Evolutionary conservation across 2,888 invertebrate species (phyloP).

Genomic region (Furcula furcula): DNA sequence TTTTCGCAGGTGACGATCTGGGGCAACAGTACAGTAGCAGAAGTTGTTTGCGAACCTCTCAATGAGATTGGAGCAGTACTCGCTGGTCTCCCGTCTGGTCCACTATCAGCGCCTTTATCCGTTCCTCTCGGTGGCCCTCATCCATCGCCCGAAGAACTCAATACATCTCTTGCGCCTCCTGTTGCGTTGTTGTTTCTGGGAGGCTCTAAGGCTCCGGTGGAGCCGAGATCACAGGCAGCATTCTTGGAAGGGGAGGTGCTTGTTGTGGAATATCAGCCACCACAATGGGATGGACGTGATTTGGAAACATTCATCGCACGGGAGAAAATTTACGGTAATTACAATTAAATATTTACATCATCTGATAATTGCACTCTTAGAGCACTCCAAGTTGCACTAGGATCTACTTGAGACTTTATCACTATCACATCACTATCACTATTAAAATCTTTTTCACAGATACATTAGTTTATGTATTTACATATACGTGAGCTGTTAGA

Average conservation of each 20-base stretch:
- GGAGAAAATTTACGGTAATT: constrained; percentile 76
- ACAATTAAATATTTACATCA: too few species aligned
- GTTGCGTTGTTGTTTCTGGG: constrained; percentile 80
- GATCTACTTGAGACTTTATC: too few species aligned
- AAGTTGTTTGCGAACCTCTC: constrained; percentile 68
- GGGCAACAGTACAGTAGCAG: constrained; percentile 68
- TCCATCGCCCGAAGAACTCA: constrained; percentile 44
- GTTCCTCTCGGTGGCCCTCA: constrained; percentile 54
- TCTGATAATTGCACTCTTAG: too few species aligned
- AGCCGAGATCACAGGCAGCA: constrained; percentile 79
- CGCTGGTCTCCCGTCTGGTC: constrained; percentile 64
- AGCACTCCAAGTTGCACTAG: too few species aligned
- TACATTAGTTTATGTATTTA: too few species aligned
- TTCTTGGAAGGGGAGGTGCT: constrained; percentile 84
- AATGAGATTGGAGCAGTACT: constrained; percentile 68
- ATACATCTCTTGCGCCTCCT: constrained; percentile 50
- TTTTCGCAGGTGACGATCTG: constrained; percentile 64
- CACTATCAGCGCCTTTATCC: constrained; percentile 54
- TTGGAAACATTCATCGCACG: constrained; percentile 70
- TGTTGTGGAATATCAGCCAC: constrained; percentile 81
- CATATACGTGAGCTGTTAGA: too few species aligned
- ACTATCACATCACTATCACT: too few species aligned
- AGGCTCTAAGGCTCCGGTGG: constrained; percentile 84
- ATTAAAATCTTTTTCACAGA: too few species aligned
- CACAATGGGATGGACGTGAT: constrained; percentile 79